These are phyloP conservation scores for Ecdyonurus torrentis DNA, from an alignment of 2,888 invertebrate species.

Conservation along the genomic window DNA sequence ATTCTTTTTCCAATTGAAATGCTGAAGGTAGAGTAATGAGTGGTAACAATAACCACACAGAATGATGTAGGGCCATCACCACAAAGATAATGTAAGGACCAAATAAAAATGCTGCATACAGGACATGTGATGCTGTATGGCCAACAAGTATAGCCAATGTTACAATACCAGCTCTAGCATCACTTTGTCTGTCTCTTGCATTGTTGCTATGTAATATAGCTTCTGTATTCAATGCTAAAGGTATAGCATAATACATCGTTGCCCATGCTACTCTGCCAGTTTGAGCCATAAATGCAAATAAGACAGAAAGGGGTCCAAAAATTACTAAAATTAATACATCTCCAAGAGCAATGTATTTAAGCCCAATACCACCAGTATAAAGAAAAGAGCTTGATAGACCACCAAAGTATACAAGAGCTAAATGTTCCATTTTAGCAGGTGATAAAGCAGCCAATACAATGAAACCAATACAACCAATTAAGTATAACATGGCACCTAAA, in stretches of 20 bases:
- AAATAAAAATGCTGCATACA: constrained; percentile 79
- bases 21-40: constrained; percentile 73
- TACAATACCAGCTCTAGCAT: constrained; percentile 78
- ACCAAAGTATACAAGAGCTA: constrained; percentile 88
- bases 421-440: constrained; percentile 84
- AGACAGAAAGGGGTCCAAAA: constrained; percentile 85
- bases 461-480: constrained; percentile 71
- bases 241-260: constrained; percentile 84
- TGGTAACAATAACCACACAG: constrained; percentile 77
- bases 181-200: constrained; percentile 77
- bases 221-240: constrained; percentile 84
- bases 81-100: constrained; percentile 81
- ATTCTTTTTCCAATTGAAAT: constrained; percentile 78
- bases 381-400: constrained; percentile 87
- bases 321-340: constrained; percentile 82
- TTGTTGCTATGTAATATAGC: constrained; percentile 93
- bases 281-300: constrained; percentile 86
- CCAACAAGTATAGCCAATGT: constrained; percentile 90
- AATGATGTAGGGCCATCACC: constrained; percentile 67
- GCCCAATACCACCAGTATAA: constrained; percentile 91
- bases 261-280: constrained; percentile 82
- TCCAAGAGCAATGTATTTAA: constrained; percentile 89
- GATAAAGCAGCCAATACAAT: constrained; percentile 59
- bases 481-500: constrained; percentile 73
- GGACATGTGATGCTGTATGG: constrained; percentile 73